Base-by-base conservation (phyloP, 2,888 invertebrate genomes). In the Gibbula magus region DNA sequence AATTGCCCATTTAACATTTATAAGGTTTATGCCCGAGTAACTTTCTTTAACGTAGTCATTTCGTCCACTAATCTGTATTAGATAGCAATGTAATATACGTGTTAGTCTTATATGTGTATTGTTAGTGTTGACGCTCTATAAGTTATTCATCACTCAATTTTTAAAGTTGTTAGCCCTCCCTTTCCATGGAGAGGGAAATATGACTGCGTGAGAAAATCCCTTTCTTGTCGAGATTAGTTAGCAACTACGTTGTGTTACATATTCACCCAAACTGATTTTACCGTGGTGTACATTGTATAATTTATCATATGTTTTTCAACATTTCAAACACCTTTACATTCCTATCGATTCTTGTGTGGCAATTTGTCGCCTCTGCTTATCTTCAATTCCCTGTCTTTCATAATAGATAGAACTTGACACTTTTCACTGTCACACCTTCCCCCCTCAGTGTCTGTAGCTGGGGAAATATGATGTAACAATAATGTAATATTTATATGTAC, bases 191-290 rank as follows among this genome's bases (percentile, higher is more conserved):
- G 70, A 70, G 61, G 61, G 32, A 70, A 56, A 45, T 45, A 45
- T 45, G 45, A 45, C 4, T 45, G 45, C 29, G 70, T 70, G 70
- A 32, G 35, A 70, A 70, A 10, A 70, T 13, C 20, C 70, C 70
- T 70, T 70, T 70, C 70, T 70, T 70, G 70, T 70, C 70, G 10
- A 70, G 35, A 70, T 70, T 70, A 70, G 70, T 70, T 70, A 70
- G 39, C 70, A 70, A 29, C 32, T 35, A 70, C 16, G 39, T 20
- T 18, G 70, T 35, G 70, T 0, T 70, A n/a, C 16, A 35, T 39
- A 70, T 70, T 70, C 29, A n/a, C 32, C 70, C 29, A 70, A 39
- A 32, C 56, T 39, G 70, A 70, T 70, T 35, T 70, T 39, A 20
- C 39, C 70, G 20, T 35, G 35, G 35, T 70, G 35, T 39, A 70